Conservation (phyloP, 2,888 invertebrate genomes). For the Stenotaenia linearis region DNA sequence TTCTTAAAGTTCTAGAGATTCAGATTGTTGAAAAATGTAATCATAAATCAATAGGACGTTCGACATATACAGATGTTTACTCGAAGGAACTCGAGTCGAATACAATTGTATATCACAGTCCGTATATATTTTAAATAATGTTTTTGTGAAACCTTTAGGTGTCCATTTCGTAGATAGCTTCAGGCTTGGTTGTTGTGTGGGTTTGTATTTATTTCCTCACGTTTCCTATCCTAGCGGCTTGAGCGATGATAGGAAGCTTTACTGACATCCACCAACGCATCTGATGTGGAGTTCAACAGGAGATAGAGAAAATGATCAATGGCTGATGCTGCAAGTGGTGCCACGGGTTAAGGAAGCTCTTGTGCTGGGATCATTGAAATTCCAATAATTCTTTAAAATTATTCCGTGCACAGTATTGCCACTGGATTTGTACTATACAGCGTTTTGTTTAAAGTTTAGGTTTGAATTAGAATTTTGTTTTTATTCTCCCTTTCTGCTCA, state of each 20-base stretch:
- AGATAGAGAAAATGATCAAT: slow-evolving; percentile 19
- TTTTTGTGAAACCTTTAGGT: not conserved
- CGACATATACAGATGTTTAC: too few relatives aligned
- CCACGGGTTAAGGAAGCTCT: slow-evolving; percentile 12
- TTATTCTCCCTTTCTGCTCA: not conserved
- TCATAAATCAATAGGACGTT: too few relatives aligned
- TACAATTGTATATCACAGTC: too few relatives aligned
- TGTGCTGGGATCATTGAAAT: slow-evolving; percentile 11
- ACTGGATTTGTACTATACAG: not conserved
- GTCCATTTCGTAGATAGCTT: not conserved
- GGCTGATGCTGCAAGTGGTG: not conserved
- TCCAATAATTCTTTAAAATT: slow-evolving; percentile 8
- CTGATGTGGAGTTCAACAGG: slow-evolving; percentile 19
- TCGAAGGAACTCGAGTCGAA: too few relatives aligned
- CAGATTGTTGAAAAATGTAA: too few relatives aligned
- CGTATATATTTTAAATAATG: too few relatives aligned
- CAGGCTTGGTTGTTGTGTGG: not conserved
- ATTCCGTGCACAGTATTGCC: not conserved
- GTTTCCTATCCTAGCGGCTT: not conserved
- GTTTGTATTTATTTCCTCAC: not conserved
- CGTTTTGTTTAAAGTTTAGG: not conserved
- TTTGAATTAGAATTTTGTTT: not conserved
- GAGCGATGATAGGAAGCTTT: not conserved
- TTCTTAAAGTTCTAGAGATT: too few relatives aligned
- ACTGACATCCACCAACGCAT: not conserved